Conservation (phyloP, 30 jellyfish, hydroid and myxozoan genomes). For the Aurelia sp. region DNA sequence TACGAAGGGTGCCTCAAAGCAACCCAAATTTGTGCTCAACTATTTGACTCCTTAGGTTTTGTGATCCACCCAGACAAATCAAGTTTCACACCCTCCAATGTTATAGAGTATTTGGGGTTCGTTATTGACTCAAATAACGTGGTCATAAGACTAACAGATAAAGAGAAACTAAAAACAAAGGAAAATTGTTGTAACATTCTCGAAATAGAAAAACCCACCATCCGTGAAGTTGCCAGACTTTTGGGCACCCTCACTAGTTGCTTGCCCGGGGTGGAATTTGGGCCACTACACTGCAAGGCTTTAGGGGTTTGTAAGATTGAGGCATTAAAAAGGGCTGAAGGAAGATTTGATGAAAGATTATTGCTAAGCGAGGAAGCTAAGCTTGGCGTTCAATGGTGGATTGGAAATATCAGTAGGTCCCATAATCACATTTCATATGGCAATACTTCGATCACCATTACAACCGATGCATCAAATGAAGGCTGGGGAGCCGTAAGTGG, state of each 20-base stretch:
- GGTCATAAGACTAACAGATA: constrained; percentile 4
- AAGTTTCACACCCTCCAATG: background rate
- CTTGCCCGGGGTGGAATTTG: constrained; percentile 56
- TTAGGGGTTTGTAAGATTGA: constrained; percentile 23
- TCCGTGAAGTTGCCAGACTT: constrained; percentile 22
- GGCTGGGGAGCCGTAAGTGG: constrained; percentile 35
- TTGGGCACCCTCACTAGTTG: constrained; percentile 10
- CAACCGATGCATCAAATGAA: constrained; percentile 10
- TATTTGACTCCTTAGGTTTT: constrained; percentile 17
- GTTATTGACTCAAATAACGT: constrained; percentile 2
- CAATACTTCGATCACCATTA: background rate
- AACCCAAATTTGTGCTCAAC: background rate
- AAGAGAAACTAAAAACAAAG: background rate
- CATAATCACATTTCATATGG: constrained; percentile 4
- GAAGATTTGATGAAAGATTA: constrained; percentile 16
- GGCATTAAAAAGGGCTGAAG: constrained; percentile 29
- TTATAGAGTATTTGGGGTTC: constrained; percentile 30
- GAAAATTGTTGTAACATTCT: background rate
- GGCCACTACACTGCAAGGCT: constrained; percentile 34
- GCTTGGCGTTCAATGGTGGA: constrained; percentile 58
- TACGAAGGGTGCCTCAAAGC: background rate
- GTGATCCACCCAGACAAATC: constrained; percentile 34
- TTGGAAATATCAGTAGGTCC: background rate
- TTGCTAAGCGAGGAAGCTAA: background rate
- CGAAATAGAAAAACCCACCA: background rate